Evolutionary conservation across 1,140 invertebrate species (phyloP).

Genomic region (Drosophila sproati): DNA sequence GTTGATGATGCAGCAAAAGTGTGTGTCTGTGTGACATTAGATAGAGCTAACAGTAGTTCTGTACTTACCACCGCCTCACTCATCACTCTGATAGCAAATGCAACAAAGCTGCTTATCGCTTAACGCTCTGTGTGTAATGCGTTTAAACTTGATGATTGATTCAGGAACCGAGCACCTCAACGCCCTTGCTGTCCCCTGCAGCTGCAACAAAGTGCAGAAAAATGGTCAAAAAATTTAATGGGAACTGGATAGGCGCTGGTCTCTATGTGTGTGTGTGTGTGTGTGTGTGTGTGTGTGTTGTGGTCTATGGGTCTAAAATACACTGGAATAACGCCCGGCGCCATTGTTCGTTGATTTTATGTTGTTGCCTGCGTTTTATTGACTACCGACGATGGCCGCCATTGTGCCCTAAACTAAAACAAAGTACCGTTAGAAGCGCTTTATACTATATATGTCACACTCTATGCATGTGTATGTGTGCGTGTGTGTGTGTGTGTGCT

Average conservation of each 20-base stretch:
- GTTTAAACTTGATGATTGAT: slow-evolving; percentile 83
- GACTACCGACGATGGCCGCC: slow-evolving; percentile 69
- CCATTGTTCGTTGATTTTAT: slow-evolving; percentile 78
- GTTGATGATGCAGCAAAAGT: slow-evolving; percentile 63
- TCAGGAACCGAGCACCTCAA: slow-evolving; percentile 13
- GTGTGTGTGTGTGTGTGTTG: not conserved
- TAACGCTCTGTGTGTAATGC: slow-evolving; percentile 79
- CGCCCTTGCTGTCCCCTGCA: slow-evolving; percentile 12
- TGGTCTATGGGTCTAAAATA: slow-evolving; percentile 8
- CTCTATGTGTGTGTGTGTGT: not conserved
- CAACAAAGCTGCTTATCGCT: slow-evolving; percentile 82
- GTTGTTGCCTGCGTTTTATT: slow-evolving; percentile 81
- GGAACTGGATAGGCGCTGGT: slow-evolving; percentile 1
- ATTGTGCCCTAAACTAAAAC: slow-evolving; percentile 80
- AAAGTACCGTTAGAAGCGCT: slow-evolving; percentile 79
- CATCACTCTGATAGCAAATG: slow-evolving; percentile 44
- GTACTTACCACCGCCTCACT: not conserved
- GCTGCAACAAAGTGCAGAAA: slow-evolving; percentile 71
- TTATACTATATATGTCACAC: slow-evolving; percentile 23
- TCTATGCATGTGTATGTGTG: slow-evolving; percentile 31
- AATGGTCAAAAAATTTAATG: slow-evolving; percentile 69
- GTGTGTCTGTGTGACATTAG: slow-evolving; percentile 31
- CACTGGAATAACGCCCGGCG: slow-evolving; percentile 31
- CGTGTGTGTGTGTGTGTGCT: slow-evolving; percentile 13
- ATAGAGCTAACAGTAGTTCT: slow-evolving; percentile 56